These are phyloP conservation scores for Leptothorax acervorum DNA, from an alignment of 2,888 invertebrate species.

Conservation along the genomic window DNA sequence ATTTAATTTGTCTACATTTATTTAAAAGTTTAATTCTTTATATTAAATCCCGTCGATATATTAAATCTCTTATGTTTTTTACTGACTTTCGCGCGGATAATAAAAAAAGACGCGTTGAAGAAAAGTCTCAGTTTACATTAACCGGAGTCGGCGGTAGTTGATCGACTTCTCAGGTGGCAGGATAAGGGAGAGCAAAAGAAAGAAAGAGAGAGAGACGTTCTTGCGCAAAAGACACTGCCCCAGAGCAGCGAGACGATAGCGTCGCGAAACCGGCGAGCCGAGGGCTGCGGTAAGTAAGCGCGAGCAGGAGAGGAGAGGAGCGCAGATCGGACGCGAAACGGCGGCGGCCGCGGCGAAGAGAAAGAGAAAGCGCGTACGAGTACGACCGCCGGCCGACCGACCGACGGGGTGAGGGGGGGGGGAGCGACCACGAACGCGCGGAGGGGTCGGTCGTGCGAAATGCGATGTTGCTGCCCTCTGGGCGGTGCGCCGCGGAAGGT, in stretches of 20 bases:
- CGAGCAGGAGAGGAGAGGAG: conserved; percentile 20
- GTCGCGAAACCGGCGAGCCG: conserved; percentile 41
- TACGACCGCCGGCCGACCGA: neutral
- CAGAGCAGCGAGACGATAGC: conserved; percentile 37
- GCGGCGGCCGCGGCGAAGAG: conserved; percentile 31
- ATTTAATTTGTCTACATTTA: no score
- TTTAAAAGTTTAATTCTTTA: no score
- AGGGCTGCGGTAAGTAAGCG: conserved; percentile 38
- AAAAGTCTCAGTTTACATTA: no score
- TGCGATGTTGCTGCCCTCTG: conserved; percentile 80
- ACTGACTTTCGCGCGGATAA: neutral
- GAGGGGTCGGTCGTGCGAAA: conserved; percentile 62
- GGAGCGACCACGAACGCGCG: conserved; percentile 15
- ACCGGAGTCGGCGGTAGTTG: neutral
- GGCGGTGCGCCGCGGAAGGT: conserved; percentile 78
- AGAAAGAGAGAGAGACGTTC: conserved; percentile 1
- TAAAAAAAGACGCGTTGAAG: neutral
- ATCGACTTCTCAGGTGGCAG: neutral
- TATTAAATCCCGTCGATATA: neutral
- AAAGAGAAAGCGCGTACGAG: conserved; percentile 47
- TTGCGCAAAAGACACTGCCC: conserved; percentile 20
- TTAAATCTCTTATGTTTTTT: neutral
- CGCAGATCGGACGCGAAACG: neutral
- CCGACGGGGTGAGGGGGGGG: no score
- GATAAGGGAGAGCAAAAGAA: neutral